phyloP scores from a whole-genome alignment of 2,888 invertebrate genomes.

The Arctia plantaginis region DNA sequence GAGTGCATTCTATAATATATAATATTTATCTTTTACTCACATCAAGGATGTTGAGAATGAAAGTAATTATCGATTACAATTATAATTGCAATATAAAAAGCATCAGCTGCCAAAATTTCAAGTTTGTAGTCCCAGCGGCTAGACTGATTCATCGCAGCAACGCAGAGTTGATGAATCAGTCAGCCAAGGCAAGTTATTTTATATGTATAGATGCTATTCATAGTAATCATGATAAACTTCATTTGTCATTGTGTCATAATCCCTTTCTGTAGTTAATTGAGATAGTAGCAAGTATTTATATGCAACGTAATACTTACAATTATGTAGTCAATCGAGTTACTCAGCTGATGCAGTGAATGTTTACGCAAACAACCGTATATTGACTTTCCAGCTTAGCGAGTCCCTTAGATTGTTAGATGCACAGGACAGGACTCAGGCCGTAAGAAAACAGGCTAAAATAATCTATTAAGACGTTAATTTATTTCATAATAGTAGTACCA shows the following conservation, averaged over 20 bases:
- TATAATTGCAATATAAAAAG: no score
- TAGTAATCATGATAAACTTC: no score
- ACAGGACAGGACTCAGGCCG: conserved; percentile 59
- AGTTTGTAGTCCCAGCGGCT: no score
- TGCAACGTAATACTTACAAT: conserved; percentile 1
- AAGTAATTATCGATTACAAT: no score
- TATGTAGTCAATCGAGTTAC: conserved; percentile 30
- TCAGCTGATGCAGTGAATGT: conserved; percentile 66
- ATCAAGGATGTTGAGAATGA: not conserved
- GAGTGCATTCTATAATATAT: not conserved
- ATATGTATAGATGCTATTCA: not conserved
- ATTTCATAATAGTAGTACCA: not conserved
- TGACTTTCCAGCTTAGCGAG: conserved; percentile 70
- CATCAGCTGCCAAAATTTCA: no score
- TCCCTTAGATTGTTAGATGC: conserved; percentile 63
- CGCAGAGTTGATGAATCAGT: no score
- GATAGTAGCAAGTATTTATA: conserved; percentile 19
- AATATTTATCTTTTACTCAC: not conserved
- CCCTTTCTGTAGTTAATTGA: not conserved
- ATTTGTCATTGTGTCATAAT: not conserved
- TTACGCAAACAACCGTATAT: conserved; percentile 75
- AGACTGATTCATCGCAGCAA: no score
- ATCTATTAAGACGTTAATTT: not conserved
- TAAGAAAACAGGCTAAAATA: not conserved
- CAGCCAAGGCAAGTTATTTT: no score